Base-by-base conservation (phyloP, 2,113 vertebrate genomes). In the Chlorodrepanis virens region DNA sequence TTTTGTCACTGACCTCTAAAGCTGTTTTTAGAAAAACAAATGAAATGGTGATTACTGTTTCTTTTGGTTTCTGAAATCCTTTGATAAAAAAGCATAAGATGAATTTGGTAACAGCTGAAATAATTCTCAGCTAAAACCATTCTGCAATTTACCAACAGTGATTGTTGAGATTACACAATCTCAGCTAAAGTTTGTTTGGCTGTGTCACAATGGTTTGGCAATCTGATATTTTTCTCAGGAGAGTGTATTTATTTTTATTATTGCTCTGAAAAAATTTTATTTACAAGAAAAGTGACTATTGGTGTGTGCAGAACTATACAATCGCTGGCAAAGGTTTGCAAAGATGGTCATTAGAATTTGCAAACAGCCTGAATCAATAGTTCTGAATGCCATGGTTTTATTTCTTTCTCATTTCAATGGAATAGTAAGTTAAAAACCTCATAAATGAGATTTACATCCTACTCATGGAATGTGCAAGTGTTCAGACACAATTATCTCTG, bases 201-300 rank as follows among this genome's bases (percentile, higher is more conserved):
- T 68, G 25, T 89, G 94, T 91, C 84, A 87, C 69, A 87, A 14
- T 45, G 53, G n/a, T 87, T 91, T 92, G 65, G 57, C 70, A 91
- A 89, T 61, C 37, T 39, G 52, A 31, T n/a, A 12, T 49, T 77
- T 91, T 83, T 85, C 70, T 91, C 50, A 42, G 25, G 44, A 85
- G 69, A 89, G 39, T 39, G 12, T 52, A 33, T 90, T 83, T 82
- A 42, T 80, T 83, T 83, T 83, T 63, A 21, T 63, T 94, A 74
- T n/a, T 84, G 11, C 23, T 45, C 42, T 65, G 69, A 63, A 89
- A 89, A 76, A 12, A 13, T 54, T 77, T 61, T 86, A 21, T 83
- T 56, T 91, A 50, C 1, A 1, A 54, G 53, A 82, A 84, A 60
- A 22, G 10, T 37, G 37, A 44, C 17, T 75, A 31, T 79, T 5